These are phyloP conservation scores for Ditula angustiorana DNA, from an alignment of 2,888 invertebrate genomes.

Conservation along the genomic window DNA sequence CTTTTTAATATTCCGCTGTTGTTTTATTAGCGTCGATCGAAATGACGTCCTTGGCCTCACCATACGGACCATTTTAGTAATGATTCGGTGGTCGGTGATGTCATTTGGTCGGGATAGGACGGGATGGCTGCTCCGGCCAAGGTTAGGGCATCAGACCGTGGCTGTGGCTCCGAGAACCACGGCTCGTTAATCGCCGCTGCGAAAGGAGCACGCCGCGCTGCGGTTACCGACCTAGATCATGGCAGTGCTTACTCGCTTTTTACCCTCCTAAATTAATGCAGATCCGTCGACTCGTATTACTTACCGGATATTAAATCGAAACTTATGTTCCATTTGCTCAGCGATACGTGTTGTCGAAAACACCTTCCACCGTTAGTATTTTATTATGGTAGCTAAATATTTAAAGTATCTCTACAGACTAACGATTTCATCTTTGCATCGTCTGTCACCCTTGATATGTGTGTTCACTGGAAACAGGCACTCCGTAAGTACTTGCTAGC, in stretches of 20 bases:
- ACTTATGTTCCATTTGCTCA: conserved; percentile 57
- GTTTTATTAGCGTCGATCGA: conserved; percentile 64
- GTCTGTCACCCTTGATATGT: conserved; percentile 33
- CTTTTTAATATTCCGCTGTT: conserved; percentile 71
- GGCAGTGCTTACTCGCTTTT: conserved; percentile 63
- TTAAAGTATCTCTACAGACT: conserved; percentile 33
- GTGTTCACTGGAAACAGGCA: conserved; percentile 24
- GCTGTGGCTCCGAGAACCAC: conserved; percentile 67
- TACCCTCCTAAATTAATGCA: conserved; percentile 64
- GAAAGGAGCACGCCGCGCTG: conserved; percentile 67
- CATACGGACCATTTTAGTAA: conserved; percentile 54
- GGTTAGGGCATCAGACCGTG: conserved; percentile 80
- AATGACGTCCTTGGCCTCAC: conserved; percentile 71
- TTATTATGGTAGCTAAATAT: conserved; percentile 36
- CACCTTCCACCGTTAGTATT: conserved; percentile 20
- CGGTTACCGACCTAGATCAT: conserved; percentile 73
- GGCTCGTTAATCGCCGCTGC: conserved; percentile 74
- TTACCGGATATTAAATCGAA: conserved; percentile 56
- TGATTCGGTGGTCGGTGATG: conserved; percentile 68
- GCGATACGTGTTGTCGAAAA: conserved; percentile 41
- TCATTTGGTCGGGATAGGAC: conserved; percentile 68
- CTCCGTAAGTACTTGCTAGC: conserved; percentile 22
- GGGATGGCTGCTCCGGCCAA: conserved; percentile 76
- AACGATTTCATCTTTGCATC: conserved; percentile 31
- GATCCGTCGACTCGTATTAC: conserved; percentile 50